Evolutionary conservation across 2,797 vertebrate species (phyloP).

Genomic region (Cirrhinus molitorella): DNA sequence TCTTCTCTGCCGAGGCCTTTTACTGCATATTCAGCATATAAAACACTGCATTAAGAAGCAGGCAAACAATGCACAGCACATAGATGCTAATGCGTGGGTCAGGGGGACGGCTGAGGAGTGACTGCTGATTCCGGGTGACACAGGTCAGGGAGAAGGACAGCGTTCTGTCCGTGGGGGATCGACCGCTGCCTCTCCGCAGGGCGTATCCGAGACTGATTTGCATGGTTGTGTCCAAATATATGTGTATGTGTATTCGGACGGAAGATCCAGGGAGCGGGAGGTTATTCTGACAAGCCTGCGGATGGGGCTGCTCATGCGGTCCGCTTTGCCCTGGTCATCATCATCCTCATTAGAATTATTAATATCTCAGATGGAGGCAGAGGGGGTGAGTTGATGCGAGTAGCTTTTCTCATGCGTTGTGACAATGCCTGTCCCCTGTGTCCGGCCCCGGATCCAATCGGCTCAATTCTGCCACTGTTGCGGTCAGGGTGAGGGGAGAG

Average conservation of each 20-base stretch:
- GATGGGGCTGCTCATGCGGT: constrained; percentile 59
- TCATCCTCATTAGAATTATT: constrained; percentile 78
- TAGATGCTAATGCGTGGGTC: constrained; percentile 81
- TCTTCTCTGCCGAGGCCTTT: constrained; percentile 70
- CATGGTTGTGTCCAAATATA: constrained; percentile 60
- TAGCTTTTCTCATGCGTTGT: constrained; percentile 73
- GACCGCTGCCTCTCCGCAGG: constrained; percentile 54
- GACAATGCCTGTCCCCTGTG: constrained; percentile 68
- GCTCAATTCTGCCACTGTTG: constrained; percentile 15
- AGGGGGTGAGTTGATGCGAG: constrained; percentile 69
- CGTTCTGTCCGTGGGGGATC: constrained; percentile 58
- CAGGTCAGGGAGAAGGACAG: constrained; percentile 58
- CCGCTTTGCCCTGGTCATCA: constrained; percentile 74
- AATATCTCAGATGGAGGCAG: constrained; percentile 79
- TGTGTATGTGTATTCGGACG: constrained; percentile 59
- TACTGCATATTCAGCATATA: constrained; percentile 84
- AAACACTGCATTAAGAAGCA: constrained; percentile 81
- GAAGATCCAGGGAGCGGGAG: constrained; percentile 66
- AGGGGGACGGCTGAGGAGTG: constrained; percentile 56
- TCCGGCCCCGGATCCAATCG: constrained; percentile 24
- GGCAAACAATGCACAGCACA: constrained; percentile 79
- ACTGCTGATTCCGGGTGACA: constrained; percentile 61
- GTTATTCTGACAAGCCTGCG: constrained; percentile 78
- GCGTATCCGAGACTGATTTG: constrained; percentile 56
- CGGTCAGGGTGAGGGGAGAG: constrained; percentile 25